phyloP scores from a whole-genome alignment of 2,113 vertebrate species.

The Aptenodytes forsteri region DNA sequence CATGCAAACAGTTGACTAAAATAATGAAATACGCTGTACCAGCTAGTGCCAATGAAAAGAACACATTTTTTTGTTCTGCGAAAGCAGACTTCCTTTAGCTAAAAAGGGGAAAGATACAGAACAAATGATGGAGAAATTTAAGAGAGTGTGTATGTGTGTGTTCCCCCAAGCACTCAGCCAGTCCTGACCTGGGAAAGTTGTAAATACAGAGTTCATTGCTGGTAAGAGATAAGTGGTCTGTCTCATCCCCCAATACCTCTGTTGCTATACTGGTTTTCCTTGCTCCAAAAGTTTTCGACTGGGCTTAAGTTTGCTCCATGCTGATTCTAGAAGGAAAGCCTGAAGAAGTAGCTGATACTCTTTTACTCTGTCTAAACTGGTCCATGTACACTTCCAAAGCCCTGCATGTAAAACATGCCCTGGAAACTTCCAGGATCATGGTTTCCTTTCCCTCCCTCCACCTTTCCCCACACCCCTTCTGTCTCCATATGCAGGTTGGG shows the following conservation, averaged over 20 bases:
- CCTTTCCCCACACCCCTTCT: background rate
- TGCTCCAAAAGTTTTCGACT: background rate
- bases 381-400: background rate
- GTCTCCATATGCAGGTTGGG: background rate
- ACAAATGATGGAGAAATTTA: background rate
- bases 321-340: background rate
- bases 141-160: background rate
- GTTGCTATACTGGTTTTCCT: background rate
- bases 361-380: background rate
- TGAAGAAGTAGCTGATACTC: background rate
- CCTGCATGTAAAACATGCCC: background rate
- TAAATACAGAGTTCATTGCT: background rate
- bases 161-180: background rate
- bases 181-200: background rate
- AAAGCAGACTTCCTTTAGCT: background rate
- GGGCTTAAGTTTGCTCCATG: background rate
- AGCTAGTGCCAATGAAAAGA: background rate
- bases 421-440: background rate
- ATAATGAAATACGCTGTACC: rapidly evolving
- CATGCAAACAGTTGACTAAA: background rate
- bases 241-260: background rate
- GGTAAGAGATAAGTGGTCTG: background rate
- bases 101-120: background rate
- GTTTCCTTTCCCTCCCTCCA: background rate
- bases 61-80: background rate